Evolutionary conservation across 2,888 invertebrate species (phyloP).

Genomic region (Dendrolimus pini): DNA sequence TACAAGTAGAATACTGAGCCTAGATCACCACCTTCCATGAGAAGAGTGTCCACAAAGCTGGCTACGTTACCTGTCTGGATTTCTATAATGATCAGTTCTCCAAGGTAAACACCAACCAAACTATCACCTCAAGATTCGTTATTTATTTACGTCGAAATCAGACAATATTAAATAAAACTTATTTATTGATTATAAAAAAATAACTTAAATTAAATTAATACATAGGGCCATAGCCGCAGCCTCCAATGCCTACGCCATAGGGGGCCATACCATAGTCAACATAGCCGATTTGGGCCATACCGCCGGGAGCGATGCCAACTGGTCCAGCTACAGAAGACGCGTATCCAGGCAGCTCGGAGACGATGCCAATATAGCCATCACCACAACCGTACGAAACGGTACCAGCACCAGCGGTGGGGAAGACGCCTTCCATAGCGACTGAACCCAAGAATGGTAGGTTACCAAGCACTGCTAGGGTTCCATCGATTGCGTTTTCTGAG

Average conservation of each 20-base stretch:
- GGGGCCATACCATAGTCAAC: neutral
- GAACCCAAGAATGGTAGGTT: conserved; percentile 22
- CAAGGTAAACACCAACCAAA: no score
- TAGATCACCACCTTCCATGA: no score
- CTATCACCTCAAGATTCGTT: no score
- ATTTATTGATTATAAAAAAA: neutral
- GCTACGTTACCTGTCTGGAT: no score
- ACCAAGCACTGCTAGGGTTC: conserved; percentile 19
- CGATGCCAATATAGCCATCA: conserved; percentile 15
- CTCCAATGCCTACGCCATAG: neutral
- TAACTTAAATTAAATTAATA: neutral
- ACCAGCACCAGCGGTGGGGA: conserved; percentile 17
- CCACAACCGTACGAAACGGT: conserved; percentile 23
- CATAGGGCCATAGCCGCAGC: neutral
- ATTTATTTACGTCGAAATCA: no score
- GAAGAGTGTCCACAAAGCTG: no score
- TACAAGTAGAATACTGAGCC: no score
- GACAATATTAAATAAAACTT: neutral
- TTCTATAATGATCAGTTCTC: no score
- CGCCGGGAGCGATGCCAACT: neutral
- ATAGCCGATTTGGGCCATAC: neutral
- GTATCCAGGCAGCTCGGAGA: conserved; percentile 3
- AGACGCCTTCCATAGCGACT: conserved; percentile 18
- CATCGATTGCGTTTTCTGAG: conserved; percentile 26
- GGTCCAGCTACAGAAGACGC: neutral